Evolutionary conservation across 2,888 invertebrate genomes (phyloP).

Genomic region (Drosophila eohydei): DNA sequence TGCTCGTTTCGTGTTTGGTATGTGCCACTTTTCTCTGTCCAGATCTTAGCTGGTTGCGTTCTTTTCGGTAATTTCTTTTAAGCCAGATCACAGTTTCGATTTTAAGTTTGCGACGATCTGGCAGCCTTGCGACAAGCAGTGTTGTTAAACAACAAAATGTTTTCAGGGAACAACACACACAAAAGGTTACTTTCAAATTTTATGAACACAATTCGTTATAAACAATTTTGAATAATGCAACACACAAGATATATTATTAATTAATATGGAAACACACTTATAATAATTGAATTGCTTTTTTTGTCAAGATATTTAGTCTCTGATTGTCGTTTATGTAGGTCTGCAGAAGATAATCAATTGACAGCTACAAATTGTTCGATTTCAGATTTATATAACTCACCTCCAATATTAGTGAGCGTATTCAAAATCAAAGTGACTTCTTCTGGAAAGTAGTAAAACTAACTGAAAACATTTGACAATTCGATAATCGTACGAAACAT

Average conservation of each 20-base stretch:
- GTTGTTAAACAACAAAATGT: slow-evolving; percentile 2
- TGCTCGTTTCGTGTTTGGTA: slow-evolving; percentile 10
- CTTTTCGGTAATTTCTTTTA: slow-evolving; percentile 36
- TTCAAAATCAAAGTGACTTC: not conserved
- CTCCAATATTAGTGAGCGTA: not conserved
- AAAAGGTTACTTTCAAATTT: not conserved
- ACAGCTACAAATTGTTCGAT: no score
- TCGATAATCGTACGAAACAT: not conserved
- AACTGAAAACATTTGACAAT: not conserved
- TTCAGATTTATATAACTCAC: not conserved
- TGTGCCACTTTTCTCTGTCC: slow-evolving; percentile 12
- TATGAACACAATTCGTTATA: not conserved
- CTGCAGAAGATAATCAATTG: not conserved
- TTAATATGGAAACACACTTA: not conserved
- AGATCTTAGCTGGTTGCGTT: slow-evolving; percentile 18
- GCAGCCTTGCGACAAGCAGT: slow-evolving; percentile 8
- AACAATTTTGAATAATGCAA: not conserved
- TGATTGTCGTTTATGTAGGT: not conserved
- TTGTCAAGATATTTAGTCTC: not conserved
- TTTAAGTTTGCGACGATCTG: slow-evolving; percentile 12
- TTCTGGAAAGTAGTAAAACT: not conserved
- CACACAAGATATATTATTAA: no score
- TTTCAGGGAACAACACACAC: not conserved
- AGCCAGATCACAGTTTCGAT: slow-evolving; percentile 33
- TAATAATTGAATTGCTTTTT: not conserved